Evolutionary conservation across 2,797 vertebrate genomes (phyloP).

Genomic region (Cyprinodon diabolis): DNA sequence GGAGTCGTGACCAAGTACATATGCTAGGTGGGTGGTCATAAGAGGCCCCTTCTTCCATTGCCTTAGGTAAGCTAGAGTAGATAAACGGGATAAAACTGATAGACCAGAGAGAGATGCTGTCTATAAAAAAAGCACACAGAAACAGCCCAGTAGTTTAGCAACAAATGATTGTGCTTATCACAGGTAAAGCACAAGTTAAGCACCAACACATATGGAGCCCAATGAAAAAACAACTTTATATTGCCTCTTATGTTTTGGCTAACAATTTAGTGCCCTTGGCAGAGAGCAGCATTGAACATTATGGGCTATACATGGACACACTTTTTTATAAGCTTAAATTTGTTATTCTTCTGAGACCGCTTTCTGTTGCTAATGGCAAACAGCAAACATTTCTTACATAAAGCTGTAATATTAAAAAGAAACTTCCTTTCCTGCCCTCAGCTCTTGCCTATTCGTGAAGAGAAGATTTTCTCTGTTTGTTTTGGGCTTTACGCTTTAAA

Average conservation of each 20-base stretch:
- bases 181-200: not conserved
- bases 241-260: not conserved
- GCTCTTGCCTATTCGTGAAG: constrained; percentile 25
- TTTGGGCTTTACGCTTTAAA: constrained; percentile 28
- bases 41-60: too few relatives aligned
- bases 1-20: not conserved
- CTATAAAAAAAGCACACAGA: not conserved
- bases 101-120: not conserved
- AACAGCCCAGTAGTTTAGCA: not conserved
- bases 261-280: not conserved
- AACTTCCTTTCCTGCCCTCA: constrained; percentile 17
- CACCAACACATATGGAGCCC: not conserved
- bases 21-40: not conserved
- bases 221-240: not conserved
- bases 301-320: not conserved
- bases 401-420: constrained; percentile 16
- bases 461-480: constrained; percentile 36
- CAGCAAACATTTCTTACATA: constrained; percentile 16
- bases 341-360: constrained; percentile 15
- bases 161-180: not conserved
- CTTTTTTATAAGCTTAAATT: not conserved
- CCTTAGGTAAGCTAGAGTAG: not conserved
- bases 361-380: constrained; percentile 26
- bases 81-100: not conserved
- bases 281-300: too few relatives aligned